Evolutionary conservation across 2,888 invertebrate genomes (phyloP), one percentile per base, ranked within the genome.

Genomic region (Agrilus mali): DNA sequence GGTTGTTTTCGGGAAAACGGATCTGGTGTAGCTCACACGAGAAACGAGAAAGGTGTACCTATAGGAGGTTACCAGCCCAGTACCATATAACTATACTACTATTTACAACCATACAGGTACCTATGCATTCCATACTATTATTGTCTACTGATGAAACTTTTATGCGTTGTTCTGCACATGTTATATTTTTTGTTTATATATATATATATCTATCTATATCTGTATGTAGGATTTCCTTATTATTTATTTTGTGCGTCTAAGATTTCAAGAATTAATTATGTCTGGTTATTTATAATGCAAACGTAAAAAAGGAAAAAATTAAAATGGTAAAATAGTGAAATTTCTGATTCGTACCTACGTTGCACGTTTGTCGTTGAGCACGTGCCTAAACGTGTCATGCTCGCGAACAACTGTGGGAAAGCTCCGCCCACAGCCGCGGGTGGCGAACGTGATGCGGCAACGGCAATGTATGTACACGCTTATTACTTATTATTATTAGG

Each of bases 351-450:
- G 53, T 50, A 45, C 33, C 46, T 36, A 47, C 50, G 44, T 44
- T 22, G 22, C 27, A 53, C 64, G 67, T 69, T 66, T 66, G 71
- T 69, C 65, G 63, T 58, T 56, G 56, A 56, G 64, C 69, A 66
- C 68, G 65, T 63, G 64, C 65, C 64, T 55, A 62, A 59, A 60
- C 59, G 62, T 60, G 60, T 58, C 59, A 57, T 60, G 58, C 60
- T 60, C 60, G 60, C 61, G 60, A 20, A 20, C 61, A 20, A 20
- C 61, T 62, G 63, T 63, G 64, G 64, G 63, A 63, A 64, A 62
- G 57, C 62, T 58, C 60, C 62, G 60, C 62, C 61, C 55, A 50
- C 50, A 53, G 54, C 60, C 59, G 60, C 60, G 59, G 60, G 59
- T 60, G 61, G 59, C 59, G 42, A 4, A 17, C 3, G 3, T 4